These are phyloP conservation scores for Epistrophe grossulariae DNA, from an alignment of 2,888 invertebrate genomes.

Conservation along the genomic window DNA sequence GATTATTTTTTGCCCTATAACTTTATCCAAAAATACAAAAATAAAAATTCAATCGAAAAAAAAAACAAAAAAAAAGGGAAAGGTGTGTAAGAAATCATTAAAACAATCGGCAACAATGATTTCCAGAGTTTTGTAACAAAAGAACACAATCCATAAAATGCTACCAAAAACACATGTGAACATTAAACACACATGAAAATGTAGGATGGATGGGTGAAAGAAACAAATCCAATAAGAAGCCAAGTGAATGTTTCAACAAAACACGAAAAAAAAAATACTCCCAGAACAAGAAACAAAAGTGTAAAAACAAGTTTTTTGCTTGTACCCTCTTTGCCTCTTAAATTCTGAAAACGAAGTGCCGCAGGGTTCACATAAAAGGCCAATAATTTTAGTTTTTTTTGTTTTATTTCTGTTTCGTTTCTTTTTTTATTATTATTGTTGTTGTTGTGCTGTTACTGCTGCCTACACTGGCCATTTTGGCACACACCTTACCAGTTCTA, in stretches of 20 bases:
- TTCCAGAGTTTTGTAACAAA: slow-evolving; percentile 45
- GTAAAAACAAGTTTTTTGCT: slow-evolving; percentile 57
- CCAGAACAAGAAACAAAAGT: slow-evolving; percentile 51
- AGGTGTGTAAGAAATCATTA: slow-evolving; percentile 73
- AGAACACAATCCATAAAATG: slow-evolving; percentile 63
- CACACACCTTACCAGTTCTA: slow-evolving; percentile 65
- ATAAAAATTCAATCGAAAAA: slow-evolving; percentile 7
- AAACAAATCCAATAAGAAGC: slow-evolving; percentile 52
- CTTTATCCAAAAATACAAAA: slow-evolving; percentile 9
- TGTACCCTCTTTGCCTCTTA: slow-evolving; percentile 7
- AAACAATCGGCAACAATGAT: slow-evolving; percentile 67
- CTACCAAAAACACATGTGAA: slow-evolving; percentile 73
- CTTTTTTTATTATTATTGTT: not conserved
- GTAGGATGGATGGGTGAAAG: slow-evolving; percentile 22
- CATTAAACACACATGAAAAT: slow-evolving; percentile 57
- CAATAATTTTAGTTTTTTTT: slow-evolving; percentile 67
- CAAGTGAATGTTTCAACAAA: slow-evolving; percentile 66
- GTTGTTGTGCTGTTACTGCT: not conserved
- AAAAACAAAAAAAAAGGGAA: slow-evolving; percentile 59
- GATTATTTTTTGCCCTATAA: not conserved
- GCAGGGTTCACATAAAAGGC: slow-evolving; percentile 72
- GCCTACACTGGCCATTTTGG: slow-evolving; percentile 64
- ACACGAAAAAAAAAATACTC: not conserved
- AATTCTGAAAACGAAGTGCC: slow-evolving; percentile 61
- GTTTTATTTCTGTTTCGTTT: slow-evolving; percentile 51